Base-by-base conservation (phyloP, 2,888 invertebrate species). In the Dicyrtoma fusca region DNA sequence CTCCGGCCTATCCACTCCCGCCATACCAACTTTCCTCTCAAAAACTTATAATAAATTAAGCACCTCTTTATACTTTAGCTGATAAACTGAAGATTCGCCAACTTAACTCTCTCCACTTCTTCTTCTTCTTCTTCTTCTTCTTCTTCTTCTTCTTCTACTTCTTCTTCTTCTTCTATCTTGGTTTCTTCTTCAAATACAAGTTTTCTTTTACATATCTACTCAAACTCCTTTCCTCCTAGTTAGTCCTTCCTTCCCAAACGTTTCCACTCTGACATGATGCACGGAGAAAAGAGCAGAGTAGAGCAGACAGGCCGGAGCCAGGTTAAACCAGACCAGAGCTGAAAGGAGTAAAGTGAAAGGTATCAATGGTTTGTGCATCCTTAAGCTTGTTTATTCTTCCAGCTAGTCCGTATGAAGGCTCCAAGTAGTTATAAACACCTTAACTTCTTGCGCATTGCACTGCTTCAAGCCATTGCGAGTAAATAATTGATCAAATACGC, bases 41-140 rank as follows among this genome's bases (percentile, higher is more conserved):
- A 72, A 74, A 74, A 72, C 66, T 74, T 74, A 72, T 74, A 74
- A 74, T 74, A 74, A 74, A 74, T 74, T 74, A 74, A 74, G 72
- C 72, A 74, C 74, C 72, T 74, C 72, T 74, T 72, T 62, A 72
- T 74, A 74, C 69, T 74, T 74, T 71, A 53, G 57, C 62, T 57
- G 63, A 66, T 72, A 49, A 72, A 42, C 69, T 69, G 34, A 72
- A 69, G 66, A 71, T 47, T 61, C 61, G 57, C 51, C 51, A 47
- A 26, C 63, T 70, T 23, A 10, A 17, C 26, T 25, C 49, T 49
- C 21, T 34, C 34, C 34, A 34, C 34, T 34, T 34, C 34, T 53
- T 53, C 19, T n/a, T 53, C 34, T 59, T 8, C 25, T 25, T 4
- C 25, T 13, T 23, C 13, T 17, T 44, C 45, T 44, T 19, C 13